Evolutionary conservation across 2,113 vertebrate species (phyloP).

Genomic region (Bos taurus): DNA sequence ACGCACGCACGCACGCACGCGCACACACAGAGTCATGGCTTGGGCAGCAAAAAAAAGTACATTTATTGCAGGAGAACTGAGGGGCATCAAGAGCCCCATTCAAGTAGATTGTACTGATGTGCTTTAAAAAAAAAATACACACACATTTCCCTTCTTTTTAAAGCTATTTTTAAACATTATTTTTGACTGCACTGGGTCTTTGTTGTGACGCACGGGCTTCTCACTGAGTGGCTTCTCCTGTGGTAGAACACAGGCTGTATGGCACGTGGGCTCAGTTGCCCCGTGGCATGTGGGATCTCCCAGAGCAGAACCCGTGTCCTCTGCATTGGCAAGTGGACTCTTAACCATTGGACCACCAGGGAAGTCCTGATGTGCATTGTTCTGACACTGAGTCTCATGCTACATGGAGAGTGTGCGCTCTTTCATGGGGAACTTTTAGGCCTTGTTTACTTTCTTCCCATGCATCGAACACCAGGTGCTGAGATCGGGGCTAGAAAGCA

Average conservation of each 20-base stretch:
- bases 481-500: no score
- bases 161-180: neutral
- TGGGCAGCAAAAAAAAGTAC: neutral
- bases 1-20: accelerated
- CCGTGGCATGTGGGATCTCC: neutral
- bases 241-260: neutral
- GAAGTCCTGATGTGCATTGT: neutral
- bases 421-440: neutral
- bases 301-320: neutral
- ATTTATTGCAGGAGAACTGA: neutral
- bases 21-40: neutral
- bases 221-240: neutral
- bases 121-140: neutral
- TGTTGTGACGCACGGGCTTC: neutral
- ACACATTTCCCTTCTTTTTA: neutral
- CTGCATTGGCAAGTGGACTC: neutral
- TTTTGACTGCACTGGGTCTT: neutral
- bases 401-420: neutral
- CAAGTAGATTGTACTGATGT: neutral
- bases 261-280: neutral
- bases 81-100: neutral
- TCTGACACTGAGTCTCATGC: neutral
- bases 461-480: neutral
- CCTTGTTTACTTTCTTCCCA: neutral
- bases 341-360: neutral